phyloP scores from a whole-genome alignment of 2,797 vertebrate species.

The Adelosebastes latens region DNA sequence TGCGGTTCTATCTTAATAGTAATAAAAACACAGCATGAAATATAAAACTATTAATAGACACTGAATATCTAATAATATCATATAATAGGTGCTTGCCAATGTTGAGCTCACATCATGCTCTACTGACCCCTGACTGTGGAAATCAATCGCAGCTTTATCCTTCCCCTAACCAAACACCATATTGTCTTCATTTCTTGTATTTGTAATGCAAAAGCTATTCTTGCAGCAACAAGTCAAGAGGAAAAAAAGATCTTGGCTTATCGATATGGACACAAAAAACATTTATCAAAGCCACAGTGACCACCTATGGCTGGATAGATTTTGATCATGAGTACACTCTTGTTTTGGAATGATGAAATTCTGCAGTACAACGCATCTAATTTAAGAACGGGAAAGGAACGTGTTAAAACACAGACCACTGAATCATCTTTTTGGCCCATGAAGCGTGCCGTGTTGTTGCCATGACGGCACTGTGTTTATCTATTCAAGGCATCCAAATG shows the following conservation, averaged over 20 bases:
- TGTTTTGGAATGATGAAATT: slow-evolving; percentile 10
- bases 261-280: neutral
- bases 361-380: neutral
- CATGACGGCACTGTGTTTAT: slow-evolving; percentile 9
- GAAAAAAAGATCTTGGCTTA: neutral
- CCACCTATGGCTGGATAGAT: neutral
- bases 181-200: slow-evolving; percentile 18
- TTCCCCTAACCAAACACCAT: slow-evolving; percentile 4
- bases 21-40: slow-evolving; percentile 38
- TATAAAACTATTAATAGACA: slow-evolving; percentile 61
- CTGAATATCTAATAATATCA: slow-evolving; percentile 61
- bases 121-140: slow-evolving; percentile 46
- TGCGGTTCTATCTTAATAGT: slow-evolving; percentile 21
- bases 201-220: slow-evolving; percentile 1
- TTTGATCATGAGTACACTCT: neutral
- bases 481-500: neutral
- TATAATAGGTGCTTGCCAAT: slow-evolving; percentile 30
- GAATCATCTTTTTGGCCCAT: slow-evolving; percentile 28
- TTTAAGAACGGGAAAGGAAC: slow-evolving; percentile 4
- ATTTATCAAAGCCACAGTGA: neutral
- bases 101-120: slow-evolving; percentile 47
- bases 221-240: neutral
- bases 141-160: slow-evolving; percentile 38
- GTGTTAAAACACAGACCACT: slow-evolving; percentile 34
- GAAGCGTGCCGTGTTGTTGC: slow-evolving; percentile 2